phyloP scores from a whole-genome alignment of 2,113 vertebrate species.

The Gobiocypris rarus region DNA sequence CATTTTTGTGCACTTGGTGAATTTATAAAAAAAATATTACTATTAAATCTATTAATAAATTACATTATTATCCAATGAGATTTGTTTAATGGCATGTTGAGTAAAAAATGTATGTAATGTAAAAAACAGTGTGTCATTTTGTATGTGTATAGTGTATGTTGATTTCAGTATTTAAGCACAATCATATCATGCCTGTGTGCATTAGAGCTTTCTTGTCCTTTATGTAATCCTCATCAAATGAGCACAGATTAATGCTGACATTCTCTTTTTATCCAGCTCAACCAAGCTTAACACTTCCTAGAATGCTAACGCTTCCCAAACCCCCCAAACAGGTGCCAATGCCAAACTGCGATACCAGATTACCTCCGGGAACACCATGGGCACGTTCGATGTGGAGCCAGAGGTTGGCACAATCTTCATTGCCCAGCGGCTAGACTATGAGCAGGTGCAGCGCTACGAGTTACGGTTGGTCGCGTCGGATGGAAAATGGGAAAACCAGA shows the following conservation, averaged over 20 bases:
- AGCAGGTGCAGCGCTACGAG: slow-evolving; percentile 80
- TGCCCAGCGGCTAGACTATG: slow-evolving; percentile 85
- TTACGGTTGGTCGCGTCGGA: slow-evolving; percentile 86
- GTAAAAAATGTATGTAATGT: neutral
- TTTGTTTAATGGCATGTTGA: neutral
- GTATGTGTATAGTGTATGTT: slow-evolving; percentile 4
- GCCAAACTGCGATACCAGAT: slow-evolving; percentile 89
- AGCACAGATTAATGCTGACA: slow-evolving; percentile 39
- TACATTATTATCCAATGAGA: too few relatives aligned
- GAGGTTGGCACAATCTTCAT: slow-evolving; percentile 84
- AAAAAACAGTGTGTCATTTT: neutral
- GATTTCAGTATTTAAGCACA: slow-evolving; percentile 19
- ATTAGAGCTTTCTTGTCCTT: slow-evolving; percentile 32
- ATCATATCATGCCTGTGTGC: slow-evolving; percentile 21
- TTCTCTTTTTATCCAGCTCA: slow-evolving; percentile 42
- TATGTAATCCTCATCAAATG: slow-evolving; percentile 43
- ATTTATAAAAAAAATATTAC: too few relatives aligned
- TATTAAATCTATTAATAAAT: too few relatives aligned
- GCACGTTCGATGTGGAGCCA: slow-evolving; percentile 86
- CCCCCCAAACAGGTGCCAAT: slow-evolving; percentile 77
- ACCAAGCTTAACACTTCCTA: slow-evolving; percentile 39
- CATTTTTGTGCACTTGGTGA: too few relatives aligned
- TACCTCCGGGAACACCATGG: slow-evolving; percentile 82
- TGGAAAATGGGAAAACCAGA: slow-evolving; percentile 91
- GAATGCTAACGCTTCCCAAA: slow-evolving; percentile 14